These are phyloP conservation scores for Rhopalosiphum maidis DNA, from an alignment of 1,140 invertebrate genomes.

Conservation along the genomic window DNA sequence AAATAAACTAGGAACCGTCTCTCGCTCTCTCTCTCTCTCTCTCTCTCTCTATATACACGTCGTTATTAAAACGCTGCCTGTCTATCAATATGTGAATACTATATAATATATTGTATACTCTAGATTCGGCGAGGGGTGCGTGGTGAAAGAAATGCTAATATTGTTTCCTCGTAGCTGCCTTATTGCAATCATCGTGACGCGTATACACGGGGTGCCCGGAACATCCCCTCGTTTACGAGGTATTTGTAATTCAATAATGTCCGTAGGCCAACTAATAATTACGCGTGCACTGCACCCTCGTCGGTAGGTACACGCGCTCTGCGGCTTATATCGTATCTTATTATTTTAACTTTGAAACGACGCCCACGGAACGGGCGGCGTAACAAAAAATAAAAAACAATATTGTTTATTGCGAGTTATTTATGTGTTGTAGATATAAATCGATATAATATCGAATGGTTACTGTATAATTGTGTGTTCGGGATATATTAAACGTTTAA, in stretches of 20 bases:
- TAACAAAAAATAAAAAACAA: background rate
- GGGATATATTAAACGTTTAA: too few species aligned
- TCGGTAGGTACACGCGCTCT: background rate
- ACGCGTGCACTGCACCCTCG: background rate
- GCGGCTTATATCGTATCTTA: background rate
- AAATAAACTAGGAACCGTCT: background rate
- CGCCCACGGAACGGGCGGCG: background rate
- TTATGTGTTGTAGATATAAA: too few species aligned
- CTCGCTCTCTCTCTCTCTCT: too few species aligned
- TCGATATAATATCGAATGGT: too few species aligned
- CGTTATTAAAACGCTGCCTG: background rate
- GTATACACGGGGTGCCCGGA: background rate
- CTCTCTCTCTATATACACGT: too few species aligned
- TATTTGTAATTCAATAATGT: slow-evolving; percentile 43
- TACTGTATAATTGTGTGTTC: too few species aligned
- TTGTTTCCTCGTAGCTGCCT: background rate
- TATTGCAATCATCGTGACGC: background rate
- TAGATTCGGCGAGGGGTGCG: background rate
- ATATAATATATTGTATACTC: background rate
- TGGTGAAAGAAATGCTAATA: slow-evolving; percentile 34
- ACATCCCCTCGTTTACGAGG: slow-evolving; percentile 33
- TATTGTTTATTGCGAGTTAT: background rate
- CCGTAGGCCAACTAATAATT: slow-evolving; percentile 1
- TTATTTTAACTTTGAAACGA: background rate
- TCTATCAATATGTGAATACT: background rate